A percentile compares a stretch with the other conserved stretches of the same genome.
These are phyloP conservation scores for Sturmia bella DNA, from an alignment of 2,888 invertebrate genomes.

Conservation along the genomic window DNA sequence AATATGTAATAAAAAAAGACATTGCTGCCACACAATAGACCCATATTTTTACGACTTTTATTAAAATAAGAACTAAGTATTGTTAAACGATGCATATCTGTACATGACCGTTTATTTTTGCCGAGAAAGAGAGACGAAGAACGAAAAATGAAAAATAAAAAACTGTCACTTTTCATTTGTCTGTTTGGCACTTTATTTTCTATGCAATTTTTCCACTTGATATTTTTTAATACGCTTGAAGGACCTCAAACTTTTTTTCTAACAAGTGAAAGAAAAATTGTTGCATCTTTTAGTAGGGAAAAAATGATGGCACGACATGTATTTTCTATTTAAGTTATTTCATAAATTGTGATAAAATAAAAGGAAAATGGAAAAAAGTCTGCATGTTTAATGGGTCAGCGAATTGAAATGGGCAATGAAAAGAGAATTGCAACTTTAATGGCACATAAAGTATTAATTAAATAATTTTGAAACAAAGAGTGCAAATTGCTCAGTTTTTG, in stretches of 20 bases:
- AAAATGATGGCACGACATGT: conserved; percentile 27
- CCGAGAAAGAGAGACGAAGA: not conserved
- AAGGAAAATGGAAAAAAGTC: not conserved
- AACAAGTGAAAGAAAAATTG: conserved; percentile 18
- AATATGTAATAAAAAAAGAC: not conserved
- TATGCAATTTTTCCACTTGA: conserved; percentile 33
- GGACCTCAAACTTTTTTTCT: conserved; percentile 48
- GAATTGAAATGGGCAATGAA: conserved; percentile 11
- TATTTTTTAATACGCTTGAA: conserved; percentile 46
- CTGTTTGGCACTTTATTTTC: conserved; percentile 37
- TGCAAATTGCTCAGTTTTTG: no score
- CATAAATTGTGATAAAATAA: conserved; percentile 4
- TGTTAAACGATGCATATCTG: conserved; percentile 30
- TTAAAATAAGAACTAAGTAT: conserved; percentile 30
- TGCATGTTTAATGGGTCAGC: conserved; percentile 12
- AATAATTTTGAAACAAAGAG: no score
- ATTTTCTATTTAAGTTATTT: conserved; percentile 34
- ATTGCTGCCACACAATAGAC: conserved; percentile 9
- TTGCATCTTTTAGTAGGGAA: conserved; percentile 10
- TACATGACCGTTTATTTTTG: conserved; percentile 46
- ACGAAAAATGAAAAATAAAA: conserved; percentile 6
- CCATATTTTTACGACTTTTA: conserved; percentile 30
- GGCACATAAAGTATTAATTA: no score
- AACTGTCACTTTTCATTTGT: conserved; percentile 59
- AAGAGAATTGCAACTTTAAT: not conserved